Base-by-base conservation (phyloP, 1,140 invertebrate species). In the Holcopasites calliopsidis region DNA sequence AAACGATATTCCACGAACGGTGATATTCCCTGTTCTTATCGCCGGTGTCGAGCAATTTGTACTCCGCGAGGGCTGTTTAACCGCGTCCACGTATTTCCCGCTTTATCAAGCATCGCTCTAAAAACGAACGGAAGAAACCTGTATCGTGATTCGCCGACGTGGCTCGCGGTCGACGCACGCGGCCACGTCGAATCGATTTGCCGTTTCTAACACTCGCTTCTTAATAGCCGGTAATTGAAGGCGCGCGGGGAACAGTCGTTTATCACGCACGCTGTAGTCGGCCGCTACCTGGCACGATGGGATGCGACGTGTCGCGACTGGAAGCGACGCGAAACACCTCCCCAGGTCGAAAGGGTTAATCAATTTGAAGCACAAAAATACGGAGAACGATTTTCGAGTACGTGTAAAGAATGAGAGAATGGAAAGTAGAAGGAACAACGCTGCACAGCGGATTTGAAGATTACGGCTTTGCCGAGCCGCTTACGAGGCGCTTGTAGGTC, bases 171-270 rank as follows among this genome's bases (percentile, higher is more conserved):
- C n/a, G 28, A 31, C 68, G 10, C 55, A 23, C 38, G 26, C 16
- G 13, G 16, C 68, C 52, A 26, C 57, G 60, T 62, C 70, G 47
- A 73, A 72, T 77, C 68, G 70, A 77, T 73, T 77, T 58, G 42
- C 73, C 52, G 54, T 69, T 75, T 75, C 64, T 75, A 75, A 75
- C 73, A 60, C 65, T 75, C 58, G 65, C 64, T 58, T 69, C 73
- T 75, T 75, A 75, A 75, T 75, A 75, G 73, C 73, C 73, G 73
- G 75, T 73, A 73, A 71, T 73, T 77, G 75, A 62, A 52, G 68
- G 50, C 52, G 21, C 69, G 28, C 10, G n/a, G 31, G 21, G 40
- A 77, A 72, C 42, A 31, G n/a, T 71, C 50, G 38, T 73, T 42
- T 64, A 64, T 64, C 75, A 64, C 58, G 68, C 60, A 73, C 60